Evolutionary conservation across 2,797 vertebrate genomes (phyloP).

Genomic region (Brachymystax lenok): DNA sequence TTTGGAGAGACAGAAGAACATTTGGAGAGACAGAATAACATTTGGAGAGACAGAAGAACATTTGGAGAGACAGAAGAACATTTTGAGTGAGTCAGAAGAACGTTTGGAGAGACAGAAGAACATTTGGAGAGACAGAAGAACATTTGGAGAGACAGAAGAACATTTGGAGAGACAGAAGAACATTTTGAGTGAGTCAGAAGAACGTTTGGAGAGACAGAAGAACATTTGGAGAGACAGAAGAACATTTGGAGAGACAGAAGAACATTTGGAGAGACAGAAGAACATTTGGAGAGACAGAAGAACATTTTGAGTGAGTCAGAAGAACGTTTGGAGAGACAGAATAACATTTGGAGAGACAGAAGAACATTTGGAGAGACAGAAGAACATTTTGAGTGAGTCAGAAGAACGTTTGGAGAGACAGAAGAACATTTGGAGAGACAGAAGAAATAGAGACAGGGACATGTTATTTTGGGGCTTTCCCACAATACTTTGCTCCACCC

Average conservation of each 20-base stretch:
- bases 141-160: slow-evolving; percentile 56
- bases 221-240: slow-evolving; percentile 56
- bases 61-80: too few relatives aligned
- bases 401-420: not conserved
- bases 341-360: not conserved
- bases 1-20: too few relatives aligned
- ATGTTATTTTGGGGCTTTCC: slow-evolving; percentile 46
- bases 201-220: too few relatives aligned
- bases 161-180: not conserved
- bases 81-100: too few relatives aligned
- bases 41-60: too few relatives aligned
- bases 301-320: too few relatives aligned
- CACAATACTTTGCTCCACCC: slow-evolving; percentile 29
- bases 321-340: not conserved
- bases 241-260: not conserved
- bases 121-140: too few relatives aligned
- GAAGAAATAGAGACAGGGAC: slow-evolving; percentile 23
- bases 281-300: too few relatives aligned
- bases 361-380: too few relatives aligned
- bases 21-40: too few relatives aligned
- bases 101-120: too few relatives aligned
- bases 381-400: not conserved
- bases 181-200: not conserved
- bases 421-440: not conserved
- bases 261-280: not conserved